Conservation (phyloP, 1,140 invertebrate genomes). For the Rhyacophila brunnea region DNA sequence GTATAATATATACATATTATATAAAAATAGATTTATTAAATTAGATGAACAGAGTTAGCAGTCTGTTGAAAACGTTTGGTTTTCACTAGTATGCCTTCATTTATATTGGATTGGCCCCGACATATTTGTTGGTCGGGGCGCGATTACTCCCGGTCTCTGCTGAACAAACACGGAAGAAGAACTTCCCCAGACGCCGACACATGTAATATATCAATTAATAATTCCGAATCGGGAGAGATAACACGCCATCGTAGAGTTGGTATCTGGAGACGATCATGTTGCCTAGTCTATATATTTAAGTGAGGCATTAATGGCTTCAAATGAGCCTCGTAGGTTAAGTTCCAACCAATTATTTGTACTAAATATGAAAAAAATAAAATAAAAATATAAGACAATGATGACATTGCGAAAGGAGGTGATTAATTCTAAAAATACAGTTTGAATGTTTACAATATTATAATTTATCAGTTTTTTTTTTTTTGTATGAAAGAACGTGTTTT, state of each 20-base stretch:
- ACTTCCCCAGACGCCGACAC: constrained; percentile 2
- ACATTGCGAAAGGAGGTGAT: background rate
- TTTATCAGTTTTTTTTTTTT: background rate
- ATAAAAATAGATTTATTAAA: constrained; percentile 29
- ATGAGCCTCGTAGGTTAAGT: constrained; percentile 31
- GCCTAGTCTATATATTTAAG: constrained; percentile 35
- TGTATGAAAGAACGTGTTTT: background rate
- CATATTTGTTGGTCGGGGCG: background rate
- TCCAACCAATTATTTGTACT: constrained; percentile 37
- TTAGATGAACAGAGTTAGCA: constrained; percentile 31
- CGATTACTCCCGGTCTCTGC: background rate
- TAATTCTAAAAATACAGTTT: constrained; percentile 36
- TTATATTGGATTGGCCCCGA: constrained; percentile 21
- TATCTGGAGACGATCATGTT: constrained; percentile 31
- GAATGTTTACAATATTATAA: constrained; percentile 17
- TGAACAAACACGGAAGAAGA: constrained; percentile 4
- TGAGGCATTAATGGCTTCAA: constrained; percentile 10
- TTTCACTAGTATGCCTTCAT: constrained; percentile 37
- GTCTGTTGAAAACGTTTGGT: constrained; percentile 35
- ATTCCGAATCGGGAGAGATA: background rate
- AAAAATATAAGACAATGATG: constrained; percentile 28
- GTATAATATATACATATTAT: constrained; percentile 18
- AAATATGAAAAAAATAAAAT: constrained; percentile 29
- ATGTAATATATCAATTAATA: background rate
- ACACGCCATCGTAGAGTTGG: constrained; percentile 4